These are phyloP conservation scores for Pseudomyrmex dendroicus DNA, from an alignment of 1,140 invertebrate genomes.

Conservation along the genomic window DNA sequence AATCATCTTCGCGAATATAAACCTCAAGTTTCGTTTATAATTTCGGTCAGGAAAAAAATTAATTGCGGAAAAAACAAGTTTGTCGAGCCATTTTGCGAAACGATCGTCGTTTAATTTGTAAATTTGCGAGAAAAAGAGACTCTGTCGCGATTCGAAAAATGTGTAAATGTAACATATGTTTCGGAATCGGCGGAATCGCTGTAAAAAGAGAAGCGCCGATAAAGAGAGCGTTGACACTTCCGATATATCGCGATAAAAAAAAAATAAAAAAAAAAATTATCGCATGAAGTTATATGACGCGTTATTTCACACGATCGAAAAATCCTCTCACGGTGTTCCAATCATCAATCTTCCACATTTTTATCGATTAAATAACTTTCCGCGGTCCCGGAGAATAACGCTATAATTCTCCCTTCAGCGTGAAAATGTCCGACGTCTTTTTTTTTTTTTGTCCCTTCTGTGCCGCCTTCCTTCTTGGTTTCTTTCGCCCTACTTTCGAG, in stretches of 20 bases:
- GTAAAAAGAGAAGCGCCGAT: too few relatives aligned
- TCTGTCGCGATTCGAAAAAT: too few relatives aligned
- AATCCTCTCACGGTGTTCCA: not conserved
- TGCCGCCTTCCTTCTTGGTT: constrained; percentile 1
- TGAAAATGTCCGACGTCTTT: constrained; percentile 1
- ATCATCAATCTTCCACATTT: constrained; percentile 1
- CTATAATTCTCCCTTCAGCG: constrained; percentile 11
- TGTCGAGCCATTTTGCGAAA: too few relatives aligned
- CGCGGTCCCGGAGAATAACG: constrained; percentile 7
- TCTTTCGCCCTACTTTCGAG: constrained; percentile 38
- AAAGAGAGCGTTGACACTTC: too few relatives aligned
- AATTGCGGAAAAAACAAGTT: too few relatives aligned
- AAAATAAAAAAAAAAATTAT: not conserved
- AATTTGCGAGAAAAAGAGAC: too few relatives aligned
- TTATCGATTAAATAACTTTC: constrained; percentile 47
- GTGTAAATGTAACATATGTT: too few relatives aligned
- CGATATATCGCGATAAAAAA: too few relatives aligned
- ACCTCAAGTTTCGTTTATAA: not conserved
- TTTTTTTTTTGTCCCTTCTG: not conserved
- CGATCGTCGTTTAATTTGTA: too few relatives aligned
- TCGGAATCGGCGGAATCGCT: too few relatives aligned
- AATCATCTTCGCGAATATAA: not conserved
- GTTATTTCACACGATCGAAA: not conserved
- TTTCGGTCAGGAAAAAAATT: too few relatives aligned
- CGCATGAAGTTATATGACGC: not conserved